phyloP scores from a whole-genome alignment of 2,797 vertebrate species.

The Sebastes kiyomatsui region DNA sequence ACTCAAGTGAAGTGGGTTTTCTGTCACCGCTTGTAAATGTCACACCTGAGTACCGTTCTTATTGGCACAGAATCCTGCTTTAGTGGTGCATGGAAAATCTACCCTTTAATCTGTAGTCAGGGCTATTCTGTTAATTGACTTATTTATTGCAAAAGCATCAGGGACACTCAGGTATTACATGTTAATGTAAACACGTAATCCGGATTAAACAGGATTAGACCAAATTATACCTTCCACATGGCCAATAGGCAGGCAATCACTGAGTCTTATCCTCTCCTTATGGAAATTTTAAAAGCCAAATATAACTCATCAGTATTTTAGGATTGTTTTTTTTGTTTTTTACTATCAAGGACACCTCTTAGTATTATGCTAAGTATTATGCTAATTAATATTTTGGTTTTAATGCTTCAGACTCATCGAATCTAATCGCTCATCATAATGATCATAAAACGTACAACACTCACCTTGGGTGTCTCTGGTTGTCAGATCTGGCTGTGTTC shows the following conservation, averaged over 20 bases:
- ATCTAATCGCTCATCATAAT: slow-evolving; percentile 4
- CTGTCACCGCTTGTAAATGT: slow-evolving; percentile 8
- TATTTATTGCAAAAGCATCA: slow-evolving; percentile 14
- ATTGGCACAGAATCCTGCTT: not conserved
- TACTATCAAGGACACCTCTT: not conserved
- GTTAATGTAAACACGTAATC: slow-evolving; percentile 34
- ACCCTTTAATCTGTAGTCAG: not conserved
- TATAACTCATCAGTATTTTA: not conserved
- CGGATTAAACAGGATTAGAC: slow-evolving; percentile 19
- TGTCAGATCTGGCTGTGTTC: slow-evolving; percentile 29
- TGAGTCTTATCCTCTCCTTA: not conserved
- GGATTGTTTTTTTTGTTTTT: not conserved
- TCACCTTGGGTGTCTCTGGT: slow-evolving; percentile 18
- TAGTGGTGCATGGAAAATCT: not conserved
- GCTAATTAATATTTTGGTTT: slow-evolving; percentile 9
- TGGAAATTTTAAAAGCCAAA: not conserved
- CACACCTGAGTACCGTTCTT: not conserved
- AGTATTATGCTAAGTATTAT: not conserved
- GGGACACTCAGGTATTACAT: slow-evolving; percentile 11
- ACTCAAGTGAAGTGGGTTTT: not conserved
- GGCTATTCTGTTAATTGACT: slow-evolving; percentile 13
- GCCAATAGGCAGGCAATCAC: slow-evolving; percentile 11
- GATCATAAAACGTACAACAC: not conserved
- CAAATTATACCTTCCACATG: slow-evolving; percentile 25
- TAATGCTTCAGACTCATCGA: not conserved